These are phyloP conservation scores for Paramormyrops kingsleyae DNA, from an alignment of 2,113 vertebrate species.

Conservation along the genomic window DNA sequence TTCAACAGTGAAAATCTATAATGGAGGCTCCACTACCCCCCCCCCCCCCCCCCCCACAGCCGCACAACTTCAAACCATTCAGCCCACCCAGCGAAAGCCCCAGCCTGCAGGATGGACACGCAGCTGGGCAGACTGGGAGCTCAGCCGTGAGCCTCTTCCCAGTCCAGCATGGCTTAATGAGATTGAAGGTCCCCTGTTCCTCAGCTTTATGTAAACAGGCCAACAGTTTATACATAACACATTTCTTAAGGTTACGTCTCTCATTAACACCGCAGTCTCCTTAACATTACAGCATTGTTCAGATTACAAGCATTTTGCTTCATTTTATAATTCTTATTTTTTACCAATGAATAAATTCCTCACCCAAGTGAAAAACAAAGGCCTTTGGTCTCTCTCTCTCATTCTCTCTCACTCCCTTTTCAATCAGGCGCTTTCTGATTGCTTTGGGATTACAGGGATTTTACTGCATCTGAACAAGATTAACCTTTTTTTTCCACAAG, in stretches of 20 bases:
- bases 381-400: slow-evolving; percentile 26
- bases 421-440: slow-evolving; percentile 45
- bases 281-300: neutral
- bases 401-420: slow-evolving; percentile 39
- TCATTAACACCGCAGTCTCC: neutral
- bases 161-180: neutral
- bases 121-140: neutral
- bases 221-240: neutral
- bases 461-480: slow-evolving; percentile 44
- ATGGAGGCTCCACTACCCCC: neutral
- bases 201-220: neutral
- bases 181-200: neutral
- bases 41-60: neutral
- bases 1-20: neutral
- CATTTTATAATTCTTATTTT: neutral
- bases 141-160: neutral
- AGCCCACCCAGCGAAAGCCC: neutral
- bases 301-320: neutral
- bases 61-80: neutral
- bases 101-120: neutral
- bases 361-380: neutral
- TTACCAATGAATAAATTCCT: neutral
- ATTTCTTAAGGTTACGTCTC: neutral
- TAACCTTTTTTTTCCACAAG: slow-evolving; percentile 42
- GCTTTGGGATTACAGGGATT: slow-evolving; percentile 52